Evolutionary conservation across 1,140 invertebrate genomes (phyloP).

Genomic region (Intoshia linei): DNA sequence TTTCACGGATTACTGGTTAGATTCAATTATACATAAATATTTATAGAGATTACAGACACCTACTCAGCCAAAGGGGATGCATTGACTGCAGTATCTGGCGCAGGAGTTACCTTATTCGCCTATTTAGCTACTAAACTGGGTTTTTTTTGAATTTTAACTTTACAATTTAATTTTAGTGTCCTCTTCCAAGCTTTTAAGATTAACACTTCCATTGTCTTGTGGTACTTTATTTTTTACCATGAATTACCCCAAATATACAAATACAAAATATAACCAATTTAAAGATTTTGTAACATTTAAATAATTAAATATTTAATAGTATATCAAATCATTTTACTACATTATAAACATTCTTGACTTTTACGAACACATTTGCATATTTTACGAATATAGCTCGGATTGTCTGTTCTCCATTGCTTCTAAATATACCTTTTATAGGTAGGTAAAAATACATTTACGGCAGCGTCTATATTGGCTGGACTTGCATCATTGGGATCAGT

Average conservation of each 20-base stretch:
- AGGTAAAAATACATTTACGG: constrained; percentile 32
- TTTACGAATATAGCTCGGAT: neutral
- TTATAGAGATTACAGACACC: no score
- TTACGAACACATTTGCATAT: neutral
- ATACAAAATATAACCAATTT: neutral
- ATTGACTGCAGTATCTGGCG: neutral
- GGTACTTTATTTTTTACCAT: neutral
- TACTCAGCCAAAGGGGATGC: neutral
- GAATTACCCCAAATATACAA: neutral
- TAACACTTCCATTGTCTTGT: neutral
- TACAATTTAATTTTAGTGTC: neutral
- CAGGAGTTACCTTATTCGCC: neutral
- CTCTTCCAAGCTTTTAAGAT: neutral
- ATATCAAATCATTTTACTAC: constrained; percentile 1
- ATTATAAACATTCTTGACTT: neutral
- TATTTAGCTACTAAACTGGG: neutral
- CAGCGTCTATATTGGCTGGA: constrained; percentile 96
- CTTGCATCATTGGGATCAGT: constrained; percentile 98
- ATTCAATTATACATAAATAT: no score
- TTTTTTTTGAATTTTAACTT: neutral
- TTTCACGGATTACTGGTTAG: no score
- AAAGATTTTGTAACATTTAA: neutral
- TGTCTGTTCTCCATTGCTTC: neutral
- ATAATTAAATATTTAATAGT: neutral
- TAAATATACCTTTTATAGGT: constrained; percentile 1